Conservation (phyloP, 2,113 vertebrate species). For the Fukomys damarensis region DNA sequence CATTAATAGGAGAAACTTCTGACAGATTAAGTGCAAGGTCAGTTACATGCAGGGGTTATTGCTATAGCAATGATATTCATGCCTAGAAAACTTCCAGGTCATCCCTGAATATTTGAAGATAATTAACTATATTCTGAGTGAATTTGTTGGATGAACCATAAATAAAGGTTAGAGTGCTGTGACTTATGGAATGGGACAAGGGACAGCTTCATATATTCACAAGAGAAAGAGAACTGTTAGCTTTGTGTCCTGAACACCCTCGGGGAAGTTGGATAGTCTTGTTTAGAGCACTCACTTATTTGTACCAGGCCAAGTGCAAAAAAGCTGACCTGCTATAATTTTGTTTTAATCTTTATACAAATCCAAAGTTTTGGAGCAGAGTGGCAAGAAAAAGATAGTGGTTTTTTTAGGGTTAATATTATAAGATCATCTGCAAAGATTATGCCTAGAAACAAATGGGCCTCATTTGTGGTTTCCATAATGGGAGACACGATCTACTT, state of each 20-base stretch:
- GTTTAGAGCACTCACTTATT: neutral
- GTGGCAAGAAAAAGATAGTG: neutral
- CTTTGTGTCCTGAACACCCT: neutral
- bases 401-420: neutral
- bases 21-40: neutral
- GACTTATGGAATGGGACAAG: neutral
- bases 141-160: neutral
- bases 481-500: neutral
- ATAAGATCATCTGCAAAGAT: neutral
- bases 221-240: neutral
- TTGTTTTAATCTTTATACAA: neutral
- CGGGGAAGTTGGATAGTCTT: neutral
- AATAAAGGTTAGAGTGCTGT: neutral
- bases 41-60: slow-evolving; percentile 18
- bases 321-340: neutral
- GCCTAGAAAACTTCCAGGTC: neutral
- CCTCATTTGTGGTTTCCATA: neutral
- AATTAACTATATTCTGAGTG: slow-evolving; percentile 9
- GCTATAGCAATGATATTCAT: neutral
- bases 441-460: neutral
- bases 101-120: slow-evolving; percentile 22
- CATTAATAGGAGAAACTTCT: slow-evolving; percentile 28
- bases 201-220: neutral
- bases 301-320: neutral
- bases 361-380: neutral